Base-by-base conservation (phyloP, 2,113 vertebrate genomes). In the Cavia porcellus region DNA sequence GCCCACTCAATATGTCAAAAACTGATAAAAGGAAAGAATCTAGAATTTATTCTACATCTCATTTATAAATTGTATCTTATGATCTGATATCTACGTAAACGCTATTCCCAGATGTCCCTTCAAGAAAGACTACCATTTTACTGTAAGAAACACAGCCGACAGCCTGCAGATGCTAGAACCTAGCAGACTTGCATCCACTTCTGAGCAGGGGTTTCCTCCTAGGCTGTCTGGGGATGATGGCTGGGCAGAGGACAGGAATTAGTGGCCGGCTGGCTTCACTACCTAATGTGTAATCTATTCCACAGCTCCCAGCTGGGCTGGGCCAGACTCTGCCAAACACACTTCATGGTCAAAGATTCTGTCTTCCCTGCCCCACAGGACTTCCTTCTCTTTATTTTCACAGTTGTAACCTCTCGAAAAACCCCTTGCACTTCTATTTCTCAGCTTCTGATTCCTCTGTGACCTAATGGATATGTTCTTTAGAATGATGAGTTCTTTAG, bases 41-140 rank as follows among this genome's bases (percentile, higher is more conserved):
- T 87, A 35, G n/a, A 95, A 77, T 89, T 86, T 81, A 72, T 59
- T 64, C 47, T 81, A 45, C 20, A 9, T 89, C 75, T 74, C 72
- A 81, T 42, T 89, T 86, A 86, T 15, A 96, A 95, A 86, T 86
- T 95, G 1, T 89, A 24, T 91, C 24, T 90, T 28, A 88, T 5
- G 2, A 64, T 92, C 9, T 77, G 45, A 30, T 24, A 64, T 72
- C 25, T n/a, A 89, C 64, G 35, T 42, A 64, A 25, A 38, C 45
- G 20, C 30, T 75, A 66, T 30, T 86, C 72, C 30, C 9, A 77
- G 38, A 89, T 70, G 35, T 62, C 30, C 45, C n/a, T 90, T 90
- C 30, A 87, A 32, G 50, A 86, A 94, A 62, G 3, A 74, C 86
- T 89, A 35, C 24, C 2, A 62, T 88, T 93, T 80, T 82, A 20